phyloP scores from a whole-genome alignment of 2,113 vertebrate genomes.

The Dasypus novemcinctus region DNA sequence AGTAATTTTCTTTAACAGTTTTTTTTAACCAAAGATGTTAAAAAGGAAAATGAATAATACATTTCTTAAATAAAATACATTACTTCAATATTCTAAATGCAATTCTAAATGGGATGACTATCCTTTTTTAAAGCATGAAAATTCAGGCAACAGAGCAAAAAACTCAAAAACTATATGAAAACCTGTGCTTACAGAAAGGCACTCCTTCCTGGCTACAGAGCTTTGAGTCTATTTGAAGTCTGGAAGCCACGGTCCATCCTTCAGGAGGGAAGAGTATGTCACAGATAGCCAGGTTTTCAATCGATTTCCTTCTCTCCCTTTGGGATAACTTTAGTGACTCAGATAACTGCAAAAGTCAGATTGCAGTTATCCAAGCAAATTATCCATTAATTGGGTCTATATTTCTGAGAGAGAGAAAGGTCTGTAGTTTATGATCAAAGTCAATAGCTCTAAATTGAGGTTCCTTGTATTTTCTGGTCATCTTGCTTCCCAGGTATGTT shows the following conservation, averaged over 20 bases:
- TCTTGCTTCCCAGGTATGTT: conserved; percentile 87
- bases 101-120: conserved; percentile 12
- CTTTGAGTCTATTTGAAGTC: not conserved
- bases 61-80: not conserved
- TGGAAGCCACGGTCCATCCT: accelerated
- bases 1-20: conserved; percentile 42
- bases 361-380: not conserved
- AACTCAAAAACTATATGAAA: not conserved
- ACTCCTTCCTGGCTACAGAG: not conserved
- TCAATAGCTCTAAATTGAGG: conserved; percentile 84
- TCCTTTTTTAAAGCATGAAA: conserved; percentile 21
- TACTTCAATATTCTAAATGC: conserved; percentile 42
- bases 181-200: not conserved
- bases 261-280: not conserved
- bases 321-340: not conserved
- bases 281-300: not conserved
- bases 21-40: conserved; percentile 37
- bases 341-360: no score
- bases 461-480: conserved; percentile 85
- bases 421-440: conserved; percentile 86
- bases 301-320: not conserved
- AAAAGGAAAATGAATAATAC: conserved; percentile 39
- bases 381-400: conserved; percentile 63
- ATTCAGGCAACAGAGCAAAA: not conserved
- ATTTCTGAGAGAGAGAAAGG: conserved; percentile 87